Percentiles rank a stretch among this genome's conserved stretches.
Evolutionary conservation across 2,113 vertebrate genomes (phyloP).

Genomic region (Agapornis roseicollis): DNA sequence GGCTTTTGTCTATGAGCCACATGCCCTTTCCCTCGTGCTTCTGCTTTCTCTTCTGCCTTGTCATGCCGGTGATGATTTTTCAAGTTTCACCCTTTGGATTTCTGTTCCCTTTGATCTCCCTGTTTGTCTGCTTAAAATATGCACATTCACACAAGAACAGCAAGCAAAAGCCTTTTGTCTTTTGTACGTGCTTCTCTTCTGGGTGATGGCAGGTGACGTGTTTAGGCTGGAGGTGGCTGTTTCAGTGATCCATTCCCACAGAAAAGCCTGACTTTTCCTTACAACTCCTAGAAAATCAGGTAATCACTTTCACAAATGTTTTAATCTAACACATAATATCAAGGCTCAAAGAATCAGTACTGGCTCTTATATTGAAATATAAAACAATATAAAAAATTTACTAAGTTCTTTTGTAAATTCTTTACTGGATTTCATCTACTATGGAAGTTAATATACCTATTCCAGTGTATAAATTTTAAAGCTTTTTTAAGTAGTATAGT

Average conservation of each 20-base stretch:
- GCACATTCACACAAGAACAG: background rate
- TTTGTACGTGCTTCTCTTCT: background rate
- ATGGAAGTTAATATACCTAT: background rate
- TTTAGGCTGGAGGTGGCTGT: background rate
- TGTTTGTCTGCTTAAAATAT: conserved; percentile 24
- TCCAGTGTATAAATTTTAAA: background rate
- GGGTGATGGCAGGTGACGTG: background rate
- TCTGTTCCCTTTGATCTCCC: conserved; percentile 18
- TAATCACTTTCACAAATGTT: background rate
- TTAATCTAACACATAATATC: background rate
- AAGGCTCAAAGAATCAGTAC: background rate
- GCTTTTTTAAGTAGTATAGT: background rate
- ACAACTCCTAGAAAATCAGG: background rate
- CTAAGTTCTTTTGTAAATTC: background rate
- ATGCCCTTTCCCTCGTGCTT: background rate
- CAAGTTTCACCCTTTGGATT: background rate
- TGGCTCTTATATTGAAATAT: background rate
- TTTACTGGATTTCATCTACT: background rate
- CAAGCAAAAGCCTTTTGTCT: background rate
- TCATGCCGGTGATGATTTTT: background rate
- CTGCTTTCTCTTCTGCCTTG: background rate
- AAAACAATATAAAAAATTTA: background rate
- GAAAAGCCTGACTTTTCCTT: background rate
- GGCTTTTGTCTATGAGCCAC: background rate
- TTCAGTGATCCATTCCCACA: background rate